These are phyloP conservation scores for Heliopora coerulea DNA, from an alignment of 92 coral and sea anemone species.

Conservation along the genomic window DNA sequence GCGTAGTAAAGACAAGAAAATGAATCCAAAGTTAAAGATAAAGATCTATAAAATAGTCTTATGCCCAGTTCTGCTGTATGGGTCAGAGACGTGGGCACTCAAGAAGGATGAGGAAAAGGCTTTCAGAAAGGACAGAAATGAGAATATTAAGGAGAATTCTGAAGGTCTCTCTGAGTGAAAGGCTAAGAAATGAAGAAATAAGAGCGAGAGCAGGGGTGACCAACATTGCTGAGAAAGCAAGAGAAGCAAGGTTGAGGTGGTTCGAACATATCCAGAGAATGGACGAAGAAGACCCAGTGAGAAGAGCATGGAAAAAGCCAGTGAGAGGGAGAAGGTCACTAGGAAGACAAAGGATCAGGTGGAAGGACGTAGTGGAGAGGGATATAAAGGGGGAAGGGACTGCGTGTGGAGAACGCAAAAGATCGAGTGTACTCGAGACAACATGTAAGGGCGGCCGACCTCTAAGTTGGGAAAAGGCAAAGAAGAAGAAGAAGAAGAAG, in stretches of 20 bases:
- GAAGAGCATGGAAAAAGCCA: background rate
- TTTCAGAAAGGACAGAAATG: constrained; percentile 14
- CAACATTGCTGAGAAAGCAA: background rate
- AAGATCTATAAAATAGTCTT: background rate
- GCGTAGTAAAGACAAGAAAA: constrained; percentile 15
- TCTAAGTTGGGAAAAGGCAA: too few species aligned
- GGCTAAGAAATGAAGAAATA: constrained; percentile 2
- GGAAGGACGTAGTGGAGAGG: background rate
- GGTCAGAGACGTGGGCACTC: constrained; percentile 7
- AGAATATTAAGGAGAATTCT: constrained; percentile 19
- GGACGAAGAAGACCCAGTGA: background rate
- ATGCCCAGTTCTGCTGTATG: constrained; percentile 23
- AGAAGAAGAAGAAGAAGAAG: too few species aligned
- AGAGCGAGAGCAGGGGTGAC: constrained; percentile 11
- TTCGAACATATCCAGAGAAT: constrained; percentile 8
- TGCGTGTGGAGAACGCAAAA: too few species aligned
- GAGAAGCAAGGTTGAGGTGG: constrained; percentile 20
- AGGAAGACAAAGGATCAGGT: background rate
- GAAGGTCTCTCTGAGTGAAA: background rate
- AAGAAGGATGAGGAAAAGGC: background rate
- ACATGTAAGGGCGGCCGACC: too few species aligned
- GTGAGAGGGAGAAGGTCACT: background rate
- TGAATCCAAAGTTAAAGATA: background rate
- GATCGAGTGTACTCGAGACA: too few species aligned
- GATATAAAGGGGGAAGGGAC: too few species aligned